Evolutionary conservation across 2,797 vertebrate genomes (phyloP), one percentile per base, ranked within the genome.

Genomic region (Phalloptychus januarius): DNA sequence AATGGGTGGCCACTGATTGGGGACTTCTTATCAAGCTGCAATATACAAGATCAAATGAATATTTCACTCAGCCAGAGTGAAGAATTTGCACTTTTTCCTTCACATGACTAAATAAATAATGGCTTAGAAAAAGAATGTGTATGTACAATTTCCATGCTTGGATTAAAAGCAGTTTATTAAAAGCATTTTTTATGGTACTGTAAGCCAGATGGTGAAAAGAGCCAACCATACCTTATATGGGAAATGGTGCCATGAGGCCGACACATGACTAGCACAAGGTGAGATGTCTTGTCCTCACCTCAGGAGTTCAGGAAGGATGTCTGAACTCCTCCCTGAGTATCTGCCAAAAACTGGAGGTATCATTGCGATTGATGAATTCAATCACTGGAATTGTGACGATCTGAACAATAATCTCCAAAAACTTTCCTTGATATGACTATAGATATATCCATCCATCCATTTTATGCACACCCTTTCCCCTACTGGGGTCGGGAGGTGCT

Each of bases 1-100:
- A 84, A 86, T 83, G 71, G 40, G 45, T 36, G 42, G 83, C 23
- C 79, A 36, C 10, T 76, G 63, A 50, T 63, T 15, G 33, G n/a
- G 52, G 70, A 46, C 65, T 72, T 36, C 54, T 81, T 72, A 87
- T 87, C 86, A 56, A 71, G 80, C 79, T 82, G 83, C 86, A 93
- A 92, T 91, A 93, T 84, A 91, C 88, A 85, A 77, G 74, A 74
- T 78, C 61, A 83, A 72, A 82, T 72, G 91, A 85, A 84, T 56
- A 72, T 74, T 81, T 85, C 58, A 28, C 33, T 75, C 42, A n/a
- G 25, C 69, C 23, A 80, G 75, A 40, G 38, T 67, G 33, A 25
- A 67, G 12, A 42, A 69, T 25, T 42, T n/a, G 5, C 38, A n/a
- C 18, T 11, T 25, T 10, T 67, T 42, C 8, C 8, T 1, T 10